phyloP scores from a whole-genome alignment of 92 coral and sea anemone species.

The Desmophyllum pertusum region DNA sequence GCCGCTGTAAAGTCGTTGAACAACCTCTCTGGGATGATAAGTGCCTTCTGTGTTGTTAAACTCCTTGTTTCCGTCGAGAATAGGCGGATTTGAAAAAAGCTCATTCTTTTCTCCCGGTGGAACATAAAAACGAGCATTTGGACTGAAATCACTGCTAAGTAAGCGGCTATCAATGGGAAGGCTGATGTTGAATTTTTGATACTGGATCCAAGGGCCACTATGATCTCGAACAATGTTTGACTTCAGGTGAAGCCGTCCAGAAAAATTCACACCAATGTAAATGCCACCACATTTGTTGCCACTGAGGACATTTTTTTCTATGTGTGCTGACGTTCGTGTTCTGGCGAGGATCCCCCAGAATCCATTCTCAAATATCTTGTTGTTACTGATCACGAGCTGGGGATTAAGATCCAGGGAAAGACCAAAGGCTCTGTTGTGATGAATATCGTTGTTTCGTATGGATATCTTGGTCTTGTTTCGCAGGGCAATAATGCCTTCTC shows the following conservation, averaged over 20 bases:
- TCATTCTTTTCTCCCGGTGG: slow-evolving; percentile 18
- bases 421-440: slow-evolving; percentile 74
- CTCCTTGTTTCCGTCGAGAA: slow-evolving; percentile 32
- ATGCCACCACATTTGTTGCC: slow-evolving; percentile 85
- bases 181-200: neutral
- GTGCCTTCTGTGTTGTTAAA: slow-evolving; percentile 50
- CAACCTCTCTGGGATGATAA: slow-evolving; percentile 55
- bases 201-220: slow-evolving; percentile 67
- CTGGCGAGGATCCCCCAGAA: slow-evolving; percentile 62
- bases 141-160: neutral
- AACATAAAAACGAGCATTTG: rapidly evolving
- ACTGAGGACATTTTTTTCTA: slow-evolving; percentile 57
- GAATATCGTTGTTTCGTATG: slow-evolving; percentile 50
- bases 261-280: slow-evolving; percentile 49
- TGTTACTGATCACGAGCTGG: slow-evolving; percentile 24
- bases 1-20: slow-evolving; percentile 10
- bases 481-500: slow-evolving; percentile 49
- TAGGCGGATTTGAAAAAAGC: slow-evolving; percentile 50
- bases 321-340: slow-evolving; percentile 40
- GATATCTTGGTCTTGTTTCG: neutral
- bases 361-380: slow-evolving; percentile 75
- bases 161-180: neutral
- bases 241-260: slow-evolving; percentile 57
- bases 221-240: slow-evolving; percentile 71
- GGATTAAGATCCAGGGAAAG: slow-evolving; percentile 51